Evolutionary conservation across 2,113 vertebrate species (phyloP).

Genomic region (Serilophus lunatus): DNA sequence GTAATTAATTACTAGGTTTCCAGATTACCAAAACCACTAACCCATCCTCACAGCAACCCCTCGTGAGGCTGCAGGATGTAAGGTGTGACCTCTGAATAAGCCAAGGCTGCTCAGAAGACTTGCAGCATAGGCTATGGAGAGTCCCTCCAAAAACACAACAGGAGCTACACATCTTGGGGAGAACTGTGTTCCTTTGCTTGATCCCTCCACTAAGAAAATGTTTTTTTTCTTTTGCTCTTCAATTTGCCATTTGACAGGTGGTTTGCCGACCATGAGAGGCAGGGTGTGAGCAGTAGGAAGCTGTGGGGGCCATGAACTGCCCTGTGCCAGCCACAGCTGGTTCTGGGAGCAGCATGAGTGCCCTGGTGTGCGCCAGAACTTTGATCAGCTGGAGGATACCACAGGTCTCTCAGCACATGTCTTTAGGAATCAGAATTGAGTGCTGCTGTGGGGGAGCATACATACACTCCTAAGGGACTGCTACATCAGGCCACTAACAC

Average conservation of each 20-base stretch:
- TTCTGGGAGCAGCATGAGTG: rapidly evolving
- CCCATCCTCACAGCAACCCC: background rate
- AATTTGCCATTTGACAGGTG: background rate
- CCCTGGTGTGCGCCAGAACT: rapidly evolving
- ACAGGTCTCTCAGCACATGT: background rate
- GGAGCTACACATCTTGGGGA: background rate
- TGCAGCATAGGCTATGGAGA: background rate
- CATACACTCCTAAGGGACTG: background rate
- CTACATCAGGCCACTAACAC: rapidly evolving
- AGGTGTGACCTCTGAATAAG: background rate
- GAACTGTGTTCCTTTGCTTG: background rate
- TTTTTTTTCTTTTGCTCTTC: background rate
- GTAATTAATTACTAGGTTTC: background rate
- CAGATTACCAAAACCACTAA: background rate
- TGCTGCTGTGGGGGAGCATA: background rate
- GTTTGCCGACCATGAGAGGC: background rate
- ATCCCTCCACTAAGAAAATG: background rate
- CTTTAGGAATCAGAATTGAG: background rate
- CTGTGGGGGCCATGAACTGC: background rate
- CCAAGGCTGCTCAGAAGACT: background rate
- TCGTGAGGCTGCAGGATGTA: rapidly evolving
- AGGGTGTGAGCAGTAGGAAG: background rate
- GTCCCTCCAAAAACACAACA: background rate
- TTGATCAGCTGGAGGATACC: background rate
- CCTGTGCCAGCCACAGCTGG: rapidly evolving